phyloP scores from a whole-genome alignment of 2,797 vertebrate genomes.

The Sciurus vulgaris region DNA sequence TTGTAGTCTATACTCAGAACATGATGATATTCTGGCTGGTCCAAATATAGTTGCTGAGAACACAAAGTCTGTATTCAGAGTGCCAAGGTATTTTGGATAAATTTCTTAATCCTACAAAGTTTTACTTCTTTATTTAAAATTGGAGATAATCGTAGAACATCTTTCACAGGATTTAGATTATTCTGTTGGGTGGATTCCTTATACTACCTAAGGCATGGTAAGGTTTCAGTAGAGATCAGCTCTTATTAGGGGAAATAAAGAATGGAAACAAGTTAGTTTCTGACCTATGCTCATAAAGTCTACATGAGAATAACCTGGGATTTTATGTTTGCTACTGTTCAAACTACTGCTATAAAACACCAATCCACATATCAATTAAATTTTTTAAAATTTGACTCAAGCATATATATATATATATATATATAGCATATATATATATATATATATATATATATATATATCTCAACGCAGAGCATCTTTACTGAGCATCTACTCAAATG shows the following conservation, averaged over 20 bases:
- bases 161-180: not conserved
- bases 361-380: not conserved
- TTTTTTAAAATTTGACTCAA: not conserved
- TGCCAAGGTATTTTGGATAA: not conserved
- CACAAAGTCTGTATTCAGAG: not conserved
- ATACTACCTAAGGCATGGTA: not conserved
- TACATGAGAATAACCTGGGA: not conserved
- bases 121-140: slow-evolving; percentile 6
- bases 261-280: not conserved
- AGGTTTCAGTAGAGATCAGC: not conserved
- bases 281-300: not conserved
- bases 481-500: not conserved
- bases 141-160: not conserved
- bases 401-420: not conserved
- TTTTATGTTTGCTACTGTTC: not conserved
- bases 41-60: not conserved
- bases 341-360: not conserved
- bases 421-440: too few species aligned
- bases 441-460: not conserved
- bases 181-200: not conserved
- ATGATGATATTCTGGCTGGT: not conserved
- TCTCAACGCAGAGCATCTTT: not conserved
- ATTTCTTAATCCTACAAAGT: not conserved
- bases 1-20: not conserved
- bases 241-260: not conserved